Percentiles rank a stretch among this genome's conserved stretches.
Evolutionary conservation across 2,113 vertebrate species (phyloP).

Genomic region (Corythoichthys haematopterus): DNA sequence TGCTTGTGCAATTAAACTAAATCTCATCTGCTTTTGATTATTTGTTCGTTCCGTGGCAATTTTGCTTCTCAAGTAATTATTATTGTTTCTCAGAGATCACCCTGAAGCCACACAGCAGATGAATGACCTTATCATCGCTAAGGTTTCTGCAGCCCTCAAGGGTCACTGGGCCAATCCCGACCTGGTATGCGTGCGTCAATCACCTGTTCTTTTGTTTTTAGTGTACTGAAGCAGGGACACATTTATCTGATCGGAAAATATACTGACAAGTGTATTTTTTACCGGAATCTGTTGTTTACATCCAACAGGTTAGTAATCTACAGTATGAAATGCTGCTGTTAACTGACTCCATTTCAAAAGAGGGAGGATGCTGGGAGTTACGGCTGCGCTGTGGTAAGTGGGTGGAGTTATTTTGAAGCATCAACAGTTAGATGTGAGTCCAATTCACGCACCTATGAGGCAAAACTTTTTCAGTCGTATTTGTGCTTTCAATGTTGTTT

Average conservation of each 20-base stretch:
- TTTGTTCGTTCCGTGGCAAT: neutral
- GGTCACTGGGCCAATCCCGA: constrained; percentile 98
- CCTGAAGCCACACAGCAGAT: constrained; percentile 96
- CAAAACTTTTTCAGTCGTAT: neutral
- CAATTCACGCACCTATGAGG: neutral
- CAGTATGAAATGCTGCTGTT: constrained; percentile 97
- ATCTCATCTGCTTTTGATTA: neutral
- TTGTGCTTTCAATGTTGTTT: neutral
- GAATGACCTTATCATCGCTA: constrained; percentile 95
- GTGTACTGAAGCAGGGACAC: neutral
- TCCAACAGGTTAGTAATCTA: constrained; percentile 90
- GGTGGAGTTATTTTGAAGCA: neutral
- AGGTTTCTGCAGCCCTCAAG: constrained; percentile 93
- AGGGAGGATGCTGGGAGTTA: constrained; percentile 97
- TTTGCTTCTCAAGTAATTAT: neutral
- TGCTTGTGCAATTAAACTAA: neutral
- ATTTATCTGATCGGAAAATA: neutral
- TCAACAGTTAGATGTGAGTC: neutral
- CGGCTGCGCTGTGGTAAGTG: constrained; percentile 87
- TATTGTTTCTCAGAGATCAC: constrained; percentile 79
- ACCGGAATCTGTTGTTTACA: neutral
- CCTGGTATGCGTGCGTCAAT: constrained; percentile 74
- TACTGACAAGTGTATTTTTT: neutral
- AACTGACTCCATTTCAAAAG: constrained; percentile 95
- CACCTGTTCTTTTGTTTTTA: neutral